phyloP scores from a whole-genome alignment of 2,113 vertebrate species.

The Tinamus guttatus region DNA sequence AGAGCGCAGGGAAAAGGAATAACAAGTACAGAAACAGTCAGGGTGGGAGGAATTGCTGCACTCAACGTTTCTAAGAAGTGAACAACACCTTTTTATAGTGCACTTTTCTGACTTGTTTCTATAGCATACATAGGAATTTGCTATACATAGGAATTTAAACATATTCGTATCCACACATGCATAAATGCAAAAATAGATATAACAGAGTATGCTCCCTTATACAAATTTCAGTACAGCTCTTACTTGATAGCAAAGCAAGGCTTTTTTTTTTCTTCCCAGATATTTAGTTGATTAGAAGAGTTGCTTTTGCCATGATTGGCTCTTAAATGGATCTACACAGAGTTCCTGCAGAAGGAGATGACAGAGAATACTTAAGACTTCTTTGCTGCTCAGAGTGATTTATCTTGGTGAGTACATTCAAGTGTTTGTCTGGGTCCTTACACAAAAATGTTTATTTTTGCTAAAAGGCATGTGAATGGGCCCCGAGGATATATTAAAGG shows the following conservation, averaged over 20 bases:
- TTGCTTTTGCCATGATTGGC: not conserved
- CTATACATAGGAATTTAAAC: not conserved
- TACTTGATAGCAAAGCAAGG: not conserved
- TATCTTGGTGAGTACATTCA: not conserved
- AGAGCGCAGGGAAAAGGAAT: not conserved
- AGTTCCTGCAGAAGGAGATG: not conserved
- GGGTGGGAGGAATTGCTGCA: not conserved
- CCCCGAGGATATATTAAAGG: not conserved
- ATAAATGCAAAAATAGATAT: not conserved
- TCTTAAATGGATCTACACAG: not conserved
- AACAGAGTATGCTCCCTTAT: not conserved
- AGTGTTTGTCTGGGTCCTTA: not conserved
- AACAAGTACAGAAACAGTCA: not conserved
- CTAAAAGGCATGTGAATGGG: fast-evolving
- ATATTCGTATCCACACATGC: fast-evolving
- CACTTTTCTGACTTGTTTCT: not conserved
- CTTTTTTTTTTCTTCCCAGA: not conserved
- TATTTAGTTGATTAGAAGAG: not conserved
- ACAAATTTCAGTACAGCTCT: not conserved
- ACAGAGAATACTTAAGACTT: not conserved
- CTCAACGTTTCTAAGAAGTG: not conserved
- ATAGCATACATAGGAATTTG: not conserved
- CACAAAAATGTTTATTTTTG: not conserved
- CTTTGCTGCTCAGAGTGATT: not conserved
- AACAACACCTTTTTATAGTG: not conserved